Evolutionary conservation across 2,888 invertebrate species (phyloP), one percentile per base, ranked within the genome.

Genomic region (Pseudoips prasinana): DNA sequence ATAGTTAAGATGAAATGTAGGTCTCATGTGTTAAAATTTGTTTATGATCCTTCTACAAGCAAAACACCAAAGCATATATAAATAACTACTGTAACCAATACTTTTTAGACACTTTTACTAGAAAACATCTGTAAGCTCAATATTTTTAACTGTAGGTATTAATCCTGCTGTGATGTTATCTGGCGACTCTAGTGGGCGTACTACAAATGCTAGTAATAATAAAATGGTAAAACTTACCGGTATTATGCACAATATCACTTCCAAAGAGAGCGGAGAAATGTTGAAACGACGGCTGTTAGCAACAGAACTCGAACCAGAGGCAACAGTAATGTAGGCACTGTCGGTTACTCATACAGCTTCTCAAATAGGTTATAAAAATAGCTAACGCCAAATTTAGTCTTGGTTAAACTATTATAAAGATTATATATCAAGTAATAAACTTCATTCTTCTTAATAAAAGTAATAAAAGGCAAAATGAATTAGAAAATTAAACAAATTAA

Each of bases 331-430:
- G 58, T 55, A 61, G 63, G 50, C 57, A 62, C 70, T 67, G 71
- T 69, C 67, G 72, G 70, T 73, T 77, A 73, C 60, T 72, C 68
- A 59, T 69, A 68, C 65, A 73, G 58, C 52, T 60, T 46, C 46
- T 69, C 72, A 68, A 54, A 39, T 76, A 83, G 85, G 85, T 85
- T 84, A 85, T 75, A 75, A 81, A 78, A 75, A 78, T 75, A 74
- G 71, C 62, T 66, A 59, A 64, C 56, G 60, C 46, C 47, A 51
- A 58, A 45, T 33, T 42, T 39, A 35, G 32, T 37, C 40, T 48
- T 46, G 46, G 24, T 30, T 38, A 23, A 34, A 38, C 41, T 35
- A 37, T 42, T 41, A 34, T 42, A 40, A 46, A 42, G 27, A 29
- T 33, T 29, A 24, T 40, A 31, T 45, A 46, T 35, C 23, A 33